These are phyloP conservation scores for Eupithecia pulchellata DNA, from an alignment of 2,888 invertebrate species.

Conservation along the genomic window DNA sequence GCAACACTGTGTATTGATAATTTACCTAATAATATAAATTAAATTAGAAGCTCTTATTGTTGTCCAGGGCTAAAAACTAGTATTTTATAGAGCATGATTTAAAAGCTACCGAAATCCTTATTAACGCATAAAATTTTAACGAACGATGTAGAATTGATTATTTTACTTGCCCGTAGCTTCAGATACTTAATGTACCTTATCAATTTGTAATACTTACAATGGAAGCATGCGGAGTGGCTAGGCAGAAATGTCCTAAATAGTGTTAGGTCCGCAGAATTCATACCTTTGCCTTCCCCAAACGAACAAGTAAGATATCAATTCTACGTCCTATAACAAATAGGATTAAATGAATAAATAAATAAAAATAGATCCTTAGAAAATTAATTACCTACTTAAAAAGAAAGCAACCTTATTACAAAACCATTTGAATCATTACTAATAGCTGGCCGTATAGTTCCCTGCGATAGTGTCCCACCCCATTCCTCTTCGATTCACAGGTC, in stretches of 20 bases:
- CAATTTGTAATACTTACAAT: background rate
- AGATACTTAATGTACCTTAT: too few relatives aligned
- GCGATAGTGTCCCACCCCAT: constrained; percentile 23
- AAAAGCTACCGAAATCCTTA: too few relatives aligned
- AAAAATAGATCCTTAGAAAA: background rate
- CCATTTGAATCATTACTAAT: constrained; percentile 14
- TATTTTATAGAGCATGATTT: too few relatives aligned
- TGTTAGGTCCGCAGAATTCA: constrained; percentile 20
- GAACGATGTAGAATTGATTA: background rate
- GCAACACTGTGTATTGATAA: too few relatives aligned
- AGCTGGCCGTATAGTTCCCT: constrained; percentile 18
- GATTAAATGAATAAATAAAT: too few relatives aligned
- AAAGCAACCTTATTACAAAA: background rate
- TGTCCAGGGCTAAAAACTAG: too few relatives aligned
- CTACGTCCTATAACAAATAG: constrained; percentile 21
- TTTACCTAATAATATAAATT: too few relatives aligned
- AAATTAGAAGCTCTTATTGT: too few relatives aligned
- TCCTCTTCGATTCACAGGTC: constrained; percentile 23
- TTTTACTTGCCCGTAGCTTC: background rate
- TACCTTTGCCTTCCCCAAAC: constrained; percentile 3
- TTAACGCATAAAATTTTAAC: too few relatives aligned
- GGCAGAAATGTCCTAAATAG: constrained; percentile 8
- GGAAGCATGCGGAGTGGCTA: background rate
- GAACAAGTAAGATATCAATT: constrained; percentile 9
- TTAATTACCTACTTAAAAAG: background rate